A percentile compares a stretch with the other conserved stretches of the same genome.
phyloP scores from a whole-genome alignment of 1,140 invertebrate species.

The Physella acuta region DNA sequence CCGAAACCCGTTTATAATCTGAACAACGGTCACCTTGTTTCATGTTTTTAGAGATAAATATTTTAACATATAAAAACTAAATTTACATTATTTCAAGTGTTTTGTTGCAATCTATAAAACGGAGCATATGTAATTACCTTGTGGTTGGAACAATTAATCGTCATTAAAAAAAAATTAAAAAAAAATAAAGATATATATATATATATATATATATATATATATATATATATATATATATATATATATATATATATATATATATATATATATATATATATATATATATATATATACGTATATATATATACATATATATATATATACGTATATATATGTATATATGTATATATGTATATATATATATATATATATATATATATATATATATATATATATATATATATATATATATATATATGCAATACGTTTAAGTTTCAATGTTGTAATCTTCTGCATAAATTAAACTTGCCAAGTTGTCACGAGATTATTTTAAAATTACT shows the following conservation, averaged over 20 bases:
- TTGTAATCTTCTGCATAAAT: no score
- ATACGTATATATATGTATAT: neutral
- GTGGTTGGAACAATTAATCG: neutral
- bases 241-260: neutral
- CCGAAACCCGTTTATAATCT: no score
- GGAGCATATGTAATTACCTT: neutral
- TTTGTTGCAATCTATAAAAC: neutral
- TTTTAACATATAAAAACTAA: no score
- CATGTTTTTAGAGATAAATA: no score
- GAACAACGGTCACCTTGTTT: no score
- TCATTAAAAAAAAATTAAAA: neutral
- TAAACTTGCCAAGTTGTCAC: no score
- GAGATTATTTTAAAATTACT: no score
- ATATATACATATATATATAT: constrained; percentile 1
- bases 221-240: constrained; percentile 8
- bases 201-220: neutral
- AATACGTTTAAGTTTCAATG: neutral
- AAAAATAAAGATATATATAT: neutral
- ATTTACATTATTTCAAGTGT: neutral
- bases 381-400: neutral
- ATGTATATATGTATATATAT: constrained; percentile 2
- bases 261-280: neutral
- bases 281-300: neutral
- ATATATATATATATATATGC: neutral
- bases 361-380: constrained; percentile 13